Conservation (phyloP, 2,113 vertebrate genomes). For the Catharus minimus region DNA sequence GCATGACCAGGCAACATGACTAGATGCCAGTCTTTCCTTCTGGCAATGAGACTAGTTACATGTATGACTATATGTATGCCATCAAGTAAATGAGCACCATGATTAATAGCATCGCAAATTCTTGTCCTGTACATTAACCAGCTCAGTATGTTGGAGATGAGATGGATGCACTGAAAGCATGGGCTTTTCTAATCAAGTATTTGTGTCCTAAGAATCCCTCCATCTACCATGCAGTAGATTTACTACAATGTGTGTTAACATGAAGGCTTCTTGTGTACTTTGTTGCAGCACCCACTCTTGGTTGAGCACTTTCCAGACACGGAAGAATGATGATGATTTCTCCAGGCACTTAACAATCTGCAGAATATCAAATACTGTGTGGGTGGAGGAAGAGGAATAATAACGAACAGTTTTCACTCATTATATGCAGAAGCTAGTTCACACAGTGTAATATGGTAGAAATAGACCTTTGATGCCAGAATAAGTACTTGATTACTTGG, state of each 20-base stretch:
- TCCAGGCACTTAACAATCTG: background rate
- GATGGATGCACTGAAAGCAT: background rate
- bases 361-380: background rate
- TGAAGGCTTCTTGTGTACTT: background rate
- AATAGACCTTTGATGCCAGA: background rate
- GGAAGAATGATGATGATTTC: background rate
- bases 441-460: background rate
- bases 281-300: background rate
- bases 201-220: background rate
- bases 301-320: slow-evolving; percentile 2
- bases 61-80: background rate
- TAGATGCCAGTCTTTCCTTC: background rate
- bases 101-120: slow-evolving; percentile 4
- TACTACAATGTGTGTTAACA: background rate
- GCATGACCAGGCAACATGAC: background rate
- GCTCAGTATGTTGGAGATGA: background rate
- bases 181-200: background rate
- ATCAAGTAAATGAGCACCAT: background rate
- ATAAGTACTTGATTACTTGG: background rate
- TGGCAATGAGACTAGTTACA: background rate
- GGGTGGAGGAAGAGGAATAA: background rate
- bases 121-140: background rate
- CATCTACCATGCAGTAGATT: background rate
- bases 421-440: background rate
- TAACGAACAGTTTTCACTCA: background rate